Percentiles rank a stretch among this genome's conserved stretches.
phyloP scores from a whole-genome alignment of 53 echinoderm and acorn worm genomes.

The Henricia sp. region DNA sequence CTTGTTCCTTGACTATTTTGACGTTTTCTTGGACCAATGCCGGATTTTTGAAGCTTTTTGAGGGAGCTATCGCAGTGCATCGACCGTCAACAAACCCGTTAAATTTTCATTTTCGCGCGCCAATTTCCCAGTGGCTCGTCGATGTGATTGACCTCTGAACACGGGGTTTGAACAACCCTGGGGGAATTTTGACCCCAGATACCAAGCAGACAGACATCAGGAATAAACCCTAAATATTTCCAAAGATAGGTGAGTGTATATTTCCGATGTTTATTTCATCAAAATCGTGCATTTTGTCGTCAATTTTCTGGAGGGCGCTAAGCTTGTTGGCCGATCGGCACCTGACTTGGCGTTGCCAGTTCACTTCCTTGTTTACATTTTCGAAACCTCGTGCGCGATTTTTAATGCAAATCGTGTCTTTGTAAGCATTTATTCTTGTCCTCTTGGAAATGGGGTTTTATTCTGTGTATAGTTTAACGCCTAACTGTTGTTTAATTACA shows the following conservation, averaged over 20 bases:
- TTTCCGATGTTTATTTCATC: constrained; percentile 2
- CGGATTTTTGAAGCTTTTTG: constrained; percentile 19
- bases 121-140: constrained; percentile 79
- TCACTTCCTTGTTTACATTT: constrained; percentile 58
- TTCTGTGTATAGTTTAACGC: too few relatives aligned
- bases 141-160: constrained; percentile 88
- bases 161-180: constrained; percentile 51
- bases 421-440: too few relatives aligned
- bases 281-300: constrained; percentile 27
- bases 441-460: too few relatives aligned
- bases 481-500: too few relatives aligned
- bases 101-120: constrained; percentile 94
- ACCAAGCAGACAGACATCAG: constrained; percentile 24
- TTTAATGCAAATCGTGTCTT: not conserved
- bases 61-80: constrained; percentile 23
- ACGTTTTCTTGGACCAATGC: constrained; percentile 24
- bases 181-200: constrained; percentile 63
- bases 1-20: constrained; percentile 37
- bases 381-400: constrained; percentile 18
- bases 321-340: constrained; percentile 15
- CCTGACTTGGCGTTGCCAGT: constrained; percentile 18
- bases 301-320: constrained; percentile 49
- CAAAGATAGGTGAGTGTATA: constrained; percentile 50
- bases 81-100: constrained; percentile 46
- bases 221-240: constrained; percentile 47